Evolutionary conservation across 1,140 invertebrate species (phyloP).

Genomic region (Cherax quadricarinatus): DNA sequence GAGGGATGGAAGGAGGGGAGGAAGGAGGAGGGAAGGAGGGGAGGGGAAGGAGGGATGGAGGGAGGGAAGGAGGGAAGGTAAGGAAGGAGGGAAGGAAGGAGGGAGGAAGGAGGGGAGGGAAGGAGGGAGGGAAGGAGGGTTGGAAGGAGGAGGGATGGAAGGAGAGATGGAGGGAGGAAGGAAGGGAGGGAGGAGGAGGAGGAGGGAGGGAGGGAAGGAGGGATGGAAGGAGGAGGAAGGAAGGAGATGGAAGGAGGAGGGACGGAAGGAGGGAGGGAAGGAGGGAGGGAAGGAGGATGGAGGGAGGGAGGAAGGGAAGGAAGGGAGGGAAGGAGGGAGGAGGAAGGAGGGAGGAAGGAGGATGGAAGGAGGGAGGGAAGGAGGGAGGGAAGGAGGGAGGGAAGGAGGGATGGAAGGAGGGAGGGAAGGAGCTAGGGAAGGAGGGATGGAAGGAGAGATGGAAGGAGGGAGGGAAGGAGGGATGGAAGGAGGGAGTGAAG

Average conservation of each 20-base stretch:
- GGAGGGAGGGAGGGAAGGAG: neutral
- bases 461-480: neutral
- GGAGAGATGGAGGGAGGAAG: neutral
- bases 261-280: neutral
- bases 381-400: neutral
- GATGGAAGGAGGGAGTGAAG: neutral
- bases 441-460: neutral
- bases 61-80: neutral
- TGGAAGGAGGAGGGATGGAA: too few species aligned
- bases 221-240: neutral
- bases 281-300: neutral
- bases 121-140: neutral
- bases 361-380: neutral
- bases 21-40: neutral
- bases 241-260: neutral
- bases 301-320: neutral
- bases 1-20: neutral
- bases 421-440: neutral
- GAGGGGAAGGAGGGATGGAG: neutral
- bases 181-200: neutral
- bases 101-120: neutral
- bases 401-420: neutral
- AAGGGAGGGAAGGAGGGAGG: neutral
- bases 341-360: neutral
- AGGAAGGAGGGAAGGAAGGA: neutral